A percentile compares a stretch with the other conserved stretches of the same genome.
Conservation (phyloP, 2,113 vertebrate species). For the Hydrochoerus hydrochaeris region DNA sequence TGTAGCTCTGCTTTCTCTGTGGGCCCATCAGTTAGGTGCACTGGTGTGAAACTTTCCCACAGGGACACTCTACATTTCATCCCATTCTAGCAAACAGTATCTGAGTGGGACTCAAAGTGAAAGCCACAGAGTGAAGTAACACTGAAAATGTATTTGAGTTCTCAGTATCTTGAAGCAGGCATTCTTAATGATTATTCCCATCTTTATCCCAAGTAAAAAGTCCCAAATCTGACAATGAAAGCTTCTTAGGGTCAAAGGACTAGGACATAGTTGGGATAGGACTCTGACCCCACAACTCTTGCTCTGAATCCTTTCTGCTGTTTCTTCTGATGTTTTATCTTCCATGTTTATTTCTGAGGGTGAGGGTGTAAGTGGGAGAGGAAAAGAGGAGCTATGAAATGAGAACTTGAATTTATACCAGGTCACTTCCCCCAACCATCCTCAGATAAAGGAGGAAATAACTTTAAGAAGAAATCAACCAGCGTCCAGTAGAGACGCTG, state of each 20-base stretch:
- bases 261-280: not conserved
- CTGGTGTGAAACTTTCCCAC: fast-evolving
- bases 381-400: not conserved
- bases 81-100: not conserved
- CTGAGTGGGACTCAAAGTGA: not conserved
- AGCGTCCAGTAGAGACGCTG: not conserved
- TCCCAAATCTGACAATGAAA: not conserved
- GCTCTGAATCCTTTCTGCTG: not conserved
- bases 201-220: not conserved
- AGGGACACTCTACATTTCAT: not conserved
- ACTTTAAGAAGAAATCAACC: not conserved
- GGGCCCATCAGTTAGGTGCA: not conserved
- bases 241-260: not conserved
- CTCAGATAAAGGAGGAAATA: not conserved
- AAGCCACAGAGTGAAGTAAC: not conserved
- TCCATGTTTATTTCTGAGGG: not conserved
- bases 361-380: not conserved
- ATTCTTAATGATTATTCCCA: not conserved
- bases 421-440: not conserved
- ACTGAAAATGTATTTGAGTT: not conserved
- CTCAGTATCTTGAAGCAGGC: not conserved
- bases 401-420: not conserved
- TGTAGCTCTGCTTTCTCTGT: not conserved
- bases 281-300: not conserved
- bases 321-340: not conserved